Percentiles rank a stretch among this genome's conserved stretches.
Evolutionary conservation across 2,888 invertebrate genomes (phyloP).

Genomic region (Platerodrilus igneus): DNA sequence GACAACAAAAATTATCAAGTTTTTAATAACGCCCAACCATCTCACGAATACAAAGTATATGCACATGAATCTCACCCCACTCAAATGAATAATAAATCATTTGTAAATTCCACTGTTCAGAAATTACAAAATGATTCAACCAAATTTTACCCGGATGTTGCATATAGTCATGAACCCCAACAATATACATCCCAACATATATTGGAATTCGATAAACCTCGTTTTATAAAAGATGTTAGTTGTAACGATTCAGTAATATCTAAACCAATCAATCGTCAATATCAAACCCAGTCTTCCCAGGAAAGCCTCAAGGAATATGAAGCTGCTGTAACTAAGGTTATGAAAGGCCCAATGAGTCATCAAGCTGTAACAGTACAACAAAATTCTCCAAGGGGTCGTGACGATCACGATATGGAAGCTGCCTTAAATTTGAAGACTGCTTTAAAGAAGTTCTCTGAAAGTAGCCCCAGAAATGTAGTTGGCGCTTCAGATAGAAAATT

Average conservation of each 20-base stretch:
- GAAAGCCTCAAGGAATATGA: conserved; percentile 50
- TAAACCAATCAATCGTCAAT: conserved; percentile 27
- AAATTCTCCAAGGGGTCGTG: conserved; percentile 54
- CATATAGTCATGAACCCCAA: no score
- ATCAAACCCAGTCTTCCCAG: conserved; percentile 37
- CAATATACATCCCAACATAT: conserved; percentile 9
- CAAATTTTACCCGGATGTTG: no score
- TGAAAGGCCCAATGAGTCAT: conserved; percentile 69
- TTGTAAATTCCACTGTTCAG: no score
- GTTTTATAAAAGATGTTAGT: no score
- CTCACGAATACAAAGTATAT: no score
- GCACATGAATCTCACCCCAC: no score
- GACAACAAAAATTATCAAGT: no score
- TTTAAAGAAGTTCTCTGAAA: conserved; percentile 50
- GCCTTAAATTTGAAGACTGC: conserved; percentile 53
- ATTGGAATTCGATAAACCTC: conserved; percentile 12
- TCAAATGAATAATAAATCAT: no score
- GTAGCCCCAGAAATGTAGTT: conserved; percentile 33
- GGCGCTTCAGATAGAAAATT: conserved; percentile 11
- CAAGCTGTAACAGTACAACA: conserved; percentile 61
- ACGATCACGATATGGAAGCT: conserved; percentile 53
- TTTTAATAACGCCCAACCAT: no score
- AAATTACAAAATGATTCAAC: no score
- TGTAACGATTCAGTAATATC: no score
- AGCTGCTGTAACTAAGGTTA: conserved; percentile 65